These are phyloP conservation scores for Zaprionus ghesquierei DNA, from an alignment of 1,140 invertebrate genomes.

Conservation along the genomic window DNA sequence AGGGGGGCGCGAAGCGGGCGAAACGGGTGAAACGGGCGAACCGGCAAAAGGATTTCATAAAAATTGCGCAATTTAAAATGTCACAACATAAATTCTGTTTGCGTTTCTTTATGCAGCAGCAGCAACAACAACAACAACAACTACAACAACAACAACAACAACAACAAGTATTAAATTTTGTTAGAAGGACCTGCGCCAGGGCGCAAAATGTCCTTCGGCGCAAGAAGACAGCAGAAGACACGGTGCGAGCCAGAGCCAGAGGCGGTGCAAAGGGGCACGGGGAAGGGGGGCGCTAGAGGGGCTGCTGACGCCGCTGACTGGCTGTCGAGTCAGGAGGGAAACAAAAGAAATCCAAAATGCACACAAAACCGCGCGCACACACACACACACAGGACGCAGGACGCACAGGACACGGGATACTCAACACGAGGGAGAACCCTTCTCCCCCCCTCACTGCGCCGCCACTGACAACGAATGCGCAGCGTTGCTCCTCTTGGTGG, in stretches of 20 bases:
- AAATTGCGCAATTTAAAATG: conserved; percentile 83
- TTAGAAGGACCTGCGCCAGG: conserved; percentile 63
- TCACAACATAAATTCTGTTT: conserved; percentile 82
- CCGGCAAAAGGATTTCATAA: conserved; percentile 80
- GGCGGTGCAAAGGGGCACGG: background rate
- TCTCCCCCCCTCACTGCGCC: background rate
- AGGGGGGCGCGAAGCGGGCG: background rate
- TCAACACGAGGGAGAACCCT: conserved; percentile 28
- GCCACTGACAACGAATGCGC: conserved; percentile 29
- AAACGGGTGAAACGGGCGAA: conserved; percentile 6
- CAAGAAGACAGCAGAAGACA: conserved; percentile 50
- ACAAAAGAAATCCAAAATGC: conserved; percentile 77
- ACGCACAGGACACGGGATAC: conserved; percentile 25
- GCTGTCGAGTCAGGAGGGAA: conserved; percentile 65
- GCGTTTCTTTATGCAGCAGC: conserved; percentile 75
- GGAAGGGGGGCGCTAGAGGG: background rate
- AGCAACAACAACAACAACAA: conserved; percentile 6
- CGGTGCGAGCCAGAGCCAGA: background rate
- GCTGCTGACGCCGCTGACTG: conserved; percentile 60
- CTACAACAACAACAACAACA: conserved; percentile 40
- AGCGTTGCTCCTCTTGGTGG: conserved; percentile 42
- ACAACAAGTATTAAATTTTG: conserved; percentile 80
- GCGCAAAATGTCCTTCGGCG: conserved; percentile 66
- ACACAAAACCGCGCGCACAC: conserved; percentile 57
- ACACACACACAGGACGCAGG: background rate